phyloP scores from a whole-genome alignment of 2,888 invertebrate species.

The Patella ulyssiponensis region DNA sequence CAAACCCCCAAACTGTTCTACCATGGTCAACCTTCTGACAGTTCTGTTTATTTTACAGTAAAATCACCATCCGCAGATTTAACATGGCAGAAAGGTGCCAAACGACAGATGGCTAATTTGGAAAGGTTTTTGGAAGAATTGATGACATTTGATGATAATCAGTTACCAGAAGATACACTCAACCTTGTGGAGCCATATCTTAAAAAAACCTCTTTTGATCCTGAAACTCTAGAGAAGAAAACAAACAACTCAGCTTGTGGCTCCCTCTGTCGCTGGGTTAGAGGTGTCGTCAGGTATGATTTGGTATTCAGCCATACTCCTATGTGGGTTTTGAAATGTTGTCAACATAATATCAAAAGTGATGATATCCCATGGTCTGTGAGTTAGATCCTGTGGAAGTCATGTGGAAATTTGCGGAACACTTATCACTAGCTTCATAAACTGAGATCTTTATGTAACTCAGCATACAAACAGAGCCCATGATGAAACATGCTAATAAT shows the following conservation, averaged over 20 bases:
- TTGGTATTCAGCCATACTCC: too few relatives aligned
- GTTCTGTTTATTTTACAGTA: slow-evolving; percentile 50
- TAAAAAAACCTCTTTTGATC: slow-evolving; percentile 69
- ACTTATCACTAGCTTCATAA: too few relatives aligned
- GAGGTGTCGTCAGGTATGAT: slow-evolving; percentile 66
- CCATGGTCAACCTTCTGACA: too few relatives aligned
- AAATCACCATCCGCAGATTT: slow-evolving; percentile 71
- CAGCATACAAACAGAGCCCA: too few relatives aligned
- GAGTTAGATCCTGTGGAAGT: too few relatives aligned
- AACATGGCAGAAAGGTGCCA: slow-evolving; percentile 73
- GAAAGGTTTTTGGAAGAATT: slow-evolving; percentile 72
- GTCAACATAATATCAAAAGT: too few relatives aligned
- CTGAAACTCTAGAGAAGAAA: slow-evolving; percentile 63
- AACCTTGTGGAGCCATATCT: slow-evolving; percentile 69
- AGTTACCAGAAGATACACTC: slow-evolving; percentile 69
- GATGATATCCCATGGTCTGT: too few relatives aligned
- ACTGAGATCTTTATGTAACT: too few relatives aligned
- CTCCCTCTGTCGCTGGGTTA: slow-evolving; percentile 70
- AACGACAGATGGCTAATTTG: slow-evolving; percentile 72
- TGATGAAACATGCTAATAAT: too few relatives aligned
- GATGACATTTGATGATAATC: slow-evolving; percentile 70
- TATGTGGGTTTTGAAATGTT: too few relatives aligned
- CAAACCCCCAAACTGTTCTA: too few relatives aligned
- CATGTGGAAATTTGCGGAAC: too few relatives aligned
- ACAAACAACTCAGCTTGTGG: slow-evolving; percentile 67